These are phyloP conservation scores for Luperina nickerlii DNA, from an alignment of 2,888 invertebrate species.

Conservation along the genomic window DNA sequence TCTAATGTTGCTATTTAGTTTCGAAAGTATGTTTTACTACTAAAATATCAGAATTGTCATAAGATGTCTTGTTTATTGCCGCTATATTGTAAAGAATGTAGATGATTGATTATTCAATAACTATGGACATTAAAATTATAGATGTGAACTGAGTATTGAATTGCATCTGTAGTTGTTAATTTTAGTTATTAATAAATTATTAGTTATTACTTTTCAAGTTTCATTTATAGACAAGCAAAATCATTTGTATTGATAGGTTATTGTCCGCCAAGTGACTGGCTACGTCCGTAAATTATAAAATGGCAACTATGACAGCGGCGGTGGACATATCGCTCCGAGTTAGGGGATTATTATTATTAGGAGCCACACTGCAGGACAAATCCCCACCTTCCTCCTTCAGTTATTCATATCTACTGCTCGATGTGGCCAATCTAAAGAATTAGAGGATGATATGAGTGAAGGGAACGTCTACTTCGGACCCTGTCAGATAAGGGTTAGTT, in stretches of 20 bases:
- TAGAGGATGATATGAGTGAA: not conserved
- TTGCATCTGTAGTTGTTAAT: constrained; percentile 65
- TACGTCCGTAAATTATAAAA: not conserved
- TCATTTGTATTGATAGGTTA: not conserved
- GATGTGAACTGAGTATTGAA: constrained; percentile 55
- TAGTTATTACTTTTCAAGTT: constrained; percentile 62
- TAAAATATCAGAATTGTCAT: constrained; percentile 14
- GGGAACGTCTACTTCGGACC: not conserved
- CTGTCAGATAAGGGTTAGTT: not conserved
- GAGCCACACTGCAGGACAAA: not conserved
- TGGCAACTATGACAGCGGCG: not conserved
- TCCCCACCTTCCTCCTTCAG: not conserved
- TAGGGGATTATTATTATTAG: not conserved
- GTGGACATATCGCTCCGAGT: not conserved
- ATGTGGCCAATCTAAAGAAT: not conserved
- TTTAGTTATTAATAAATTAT: constrained; percentile 73
- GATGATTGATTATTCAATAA: not conserved
- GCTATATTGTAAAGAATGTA: constrained; percentile 34
- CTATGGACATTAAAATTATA: constrained; percentile 15
- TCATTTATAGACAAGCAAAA: constrained; percentile 10
- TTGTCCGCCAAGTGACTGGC: not conserved
- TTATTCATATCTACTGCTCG: not conserved
- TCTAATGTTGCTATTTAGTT: constrained; percentile 27
- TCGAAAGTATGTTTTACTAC: constrained; percentile 12
- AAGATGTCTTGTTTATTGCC: constrained; percentile 14